These are phyloP conservation scores for Hafferia zeledoni DNA, from an alignment of 2,797 vertebrate species.

Conservation along the genomic window DNA sequence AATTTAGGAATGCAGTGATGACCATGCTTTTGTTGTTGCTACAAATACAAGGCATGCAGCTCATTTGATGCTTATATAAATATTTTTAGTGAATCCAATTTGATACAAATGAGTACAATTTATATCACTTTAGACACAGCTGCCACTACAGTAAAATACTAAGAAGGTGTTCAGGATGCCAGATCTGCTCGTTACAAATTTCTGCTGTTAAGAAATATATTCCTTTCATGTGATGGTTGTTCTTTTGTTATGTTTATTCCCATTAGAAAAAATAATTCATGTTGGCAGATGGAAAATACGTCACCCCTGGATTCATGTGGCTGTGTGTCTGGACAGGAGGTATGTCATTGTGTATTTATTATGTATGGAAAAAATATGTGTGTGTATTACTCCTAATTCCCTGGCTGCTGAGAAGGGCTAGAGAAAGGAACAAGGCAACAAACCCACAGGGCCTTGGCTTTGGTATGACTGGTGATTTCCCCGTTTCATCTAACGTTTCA, in stretches of 20 bases:
- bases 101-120: neutral
- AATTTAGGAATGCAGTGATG: neutral
- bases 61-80: neutral
- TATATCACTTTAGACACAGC: neutral
- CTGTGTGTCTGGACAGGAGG: constrained; percentile 40
- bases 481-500: neutral
- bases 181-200: neutral
- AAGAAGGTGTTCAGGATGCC: neutral
- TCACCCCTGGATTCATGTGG: constrained; percentile 41
- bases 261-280: constrained; percentile 58
- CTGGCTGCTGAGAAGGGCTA: neutral
- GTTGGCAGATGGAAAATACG: constrained; percentile 31
- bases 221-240: neutral
- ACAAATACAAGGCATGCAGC: neutral
- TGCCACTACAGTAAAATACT: neutral
- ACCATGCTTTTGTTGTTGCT: neutral
- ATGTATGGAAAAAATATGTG: neutral
- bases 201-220: neutral
- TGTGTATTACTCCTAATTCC: neutral
- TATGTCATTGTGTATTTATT: neutral
- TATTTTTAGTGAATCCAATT: neutral
- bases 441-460: neutral
- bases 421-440: neutral
- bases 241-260: neutral
- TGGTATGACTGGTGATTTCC: neutral